Conservation (phyloP, 2,797 vertebrate genomes). For the Betta splendens region DNA sequence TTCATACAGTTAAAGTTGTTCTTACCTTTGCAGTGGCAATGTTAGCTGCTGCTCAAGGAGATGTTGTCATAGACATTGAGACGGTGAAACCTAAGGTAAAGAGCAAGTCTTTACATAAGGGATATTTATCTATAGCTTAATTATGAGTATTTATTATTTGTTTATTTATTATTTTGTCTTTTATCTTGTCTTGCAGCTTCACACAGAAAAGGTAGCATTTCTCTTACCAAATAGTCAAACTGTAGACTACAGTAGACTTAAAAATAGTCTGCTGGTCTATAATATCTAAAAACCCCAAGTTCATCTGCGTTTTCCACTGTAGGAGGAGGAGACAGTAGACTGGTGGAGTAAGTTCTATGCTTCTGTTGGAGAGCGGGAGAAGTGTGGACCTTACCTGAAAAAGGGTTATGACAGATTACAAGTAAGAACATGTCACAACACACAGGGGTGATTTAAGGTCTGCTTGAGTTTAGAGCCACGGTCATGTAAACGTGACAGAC, state of each 20-base stretch:
- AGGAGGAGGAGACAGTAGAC: slow-evolving; percentile 95
- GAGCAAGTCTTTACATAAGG: neutral
- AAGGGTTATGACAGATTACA: slow-evolving; percentile 94
- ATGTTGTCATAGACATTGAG: slow-evolving; percentile 90
- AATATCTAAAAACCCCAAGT: neutral
- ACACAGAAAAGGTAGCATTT: slow-evolving; percentile 70
- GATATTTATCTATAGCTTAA: slow-evolving; percentile 6
- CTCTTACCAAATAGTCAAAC: too few species aligned
- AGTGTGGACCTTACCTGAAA: slow-evolving; percentile 93
- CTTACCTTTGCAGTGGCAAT: slow-evolving; percentile 79
- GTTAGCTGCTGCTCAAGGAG: slow-evolving; percentile 80
- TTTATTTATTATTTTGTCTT: too few species aligned
- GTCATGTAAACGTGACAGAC: neutral
- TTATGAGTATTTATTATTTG: slow-evolving; percentile 20
- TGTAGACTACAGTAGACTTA: too few species aligned
- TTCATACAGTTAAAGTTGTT: neutral
- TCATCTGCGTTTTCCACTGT: neutral
- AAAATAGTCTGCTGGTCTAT: neutral
- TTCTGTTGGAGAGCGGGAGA: slow-evolving; percentile 88
- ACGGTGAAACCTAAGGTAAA: slow-evolving; percentile 88
- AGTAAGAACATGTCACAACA: slow-evolving; percentile 73
- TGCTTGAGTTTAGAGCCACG: neutral
- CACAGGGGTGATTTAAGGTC: neutral
- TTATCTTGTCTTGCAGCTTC: slow-evolving; percentile 63
- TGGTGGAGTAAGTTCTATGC: slow-evolving; percentile 99